phyloP scores from a whole-genome alignment of 2,113 vertebrate species.

The Euleptes europaea region DNA sequence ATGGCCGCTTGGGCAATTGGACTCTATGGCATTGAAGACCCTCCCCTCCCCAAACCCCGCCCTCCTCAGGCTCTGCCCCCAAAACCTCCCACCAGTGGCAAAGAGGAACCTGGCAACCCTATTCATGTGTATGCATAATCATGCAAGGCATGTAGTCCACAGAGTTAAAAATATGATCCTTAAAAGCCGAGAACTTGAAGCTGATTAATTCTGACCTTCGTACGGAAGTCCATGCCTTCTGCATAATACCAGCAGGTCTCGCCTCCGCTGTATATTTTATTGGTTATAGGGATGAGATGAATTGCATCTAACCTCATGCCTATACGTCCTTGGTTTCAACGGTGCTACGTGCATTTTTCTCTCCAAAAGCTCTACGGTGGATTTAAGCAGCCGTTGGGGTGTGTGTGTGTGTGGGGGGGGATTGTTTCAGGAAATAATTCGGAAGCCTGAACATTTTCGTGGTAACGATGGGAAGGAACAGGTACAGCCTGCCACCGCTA shows the following conservation, averaged over 20 bases:
- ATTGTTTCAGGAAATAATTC: not conserved
- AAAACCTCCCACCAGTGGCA: too few relatives aligned
- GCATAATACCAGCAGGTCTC: not conserved
- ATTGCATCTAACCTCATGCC: not conserved
- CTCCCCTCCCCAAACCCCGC: too few relatives aligned
- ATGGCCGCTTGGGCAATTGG: too few relatives aligned
- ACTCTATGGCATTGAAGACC: too few relatives aligned
- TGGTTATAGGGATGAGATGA: not conserved
- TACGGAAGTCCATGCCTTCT: not conserved
- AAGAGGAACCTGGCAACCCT: too few relatives aligned
- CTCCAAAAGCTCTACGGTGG: slow-evolving; percentile 43
- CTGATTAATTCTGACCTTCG: not conserved
- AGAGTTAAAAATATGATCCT: too few relatives aligned
- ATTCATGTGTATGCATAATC: too few relatives aligned
- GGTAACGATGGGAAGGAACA: not conserved
- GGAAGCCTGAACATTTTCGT: slow-evolving; percentile 23
- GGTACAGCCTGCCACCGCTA: slow-evolving; percentile 27
- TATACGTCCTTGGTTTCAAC: not conserved
- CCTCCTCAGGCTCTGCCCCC: too few relatives aligned
- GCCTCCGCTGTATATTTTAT: not conserved
- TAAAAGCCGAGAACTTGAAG: not conserved
- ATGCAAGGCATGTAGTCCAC: too few relatives aligned
- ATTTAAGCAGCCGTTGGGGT: not conserved
- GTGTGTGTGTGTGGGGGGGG: not conserved
- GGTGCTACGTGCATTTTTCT: slow-evolving; percentile 57